Evolutionary conservation across 2,113 vertebrate species (phyloP).

Genomic region (Blennius ocellaris): DNA sequence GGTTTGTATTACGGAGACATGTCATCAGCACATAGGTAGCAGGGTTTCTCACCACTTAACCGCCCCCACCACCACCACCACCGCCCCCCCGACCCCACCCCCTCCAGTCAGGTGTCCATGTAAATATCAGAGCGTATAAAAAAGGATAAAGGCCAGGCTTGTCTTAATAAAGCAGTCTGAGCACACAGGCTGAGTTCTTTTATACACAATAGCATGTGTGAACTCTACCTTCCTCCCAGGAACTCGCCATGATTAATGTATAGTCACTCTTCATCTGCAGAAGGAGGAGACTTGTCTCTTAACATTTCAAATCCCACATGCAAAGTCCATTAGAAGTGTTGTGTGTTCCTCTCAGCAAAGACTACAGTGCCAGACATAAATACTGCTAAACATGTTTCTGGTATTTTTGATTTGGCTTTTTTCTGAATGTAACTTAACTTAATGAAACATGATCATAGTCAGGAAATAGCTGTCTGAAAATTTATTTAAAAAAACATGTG

Average conservation of each 20-base stretch:
- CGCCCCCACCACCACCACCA: too few species aligned
- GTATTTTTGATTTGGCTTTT: too few species aligned
- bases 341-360: background rate
- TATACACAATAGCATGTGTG: constrained; percentile 2
- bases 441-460: too few species aligned
- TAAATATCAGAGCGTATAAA: constrained; percentile 18
- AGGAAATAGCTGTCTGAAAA: too few species aligned
- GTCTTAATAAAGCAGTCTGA: constrained; percentile 5
- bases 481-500: too few species aligned
- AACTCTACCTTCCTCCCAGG: background rate
- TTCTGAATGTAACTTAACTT: too few species aligned
- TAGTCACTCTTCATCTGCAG: background rate
- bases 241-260: background rate
- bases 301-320: background rate
- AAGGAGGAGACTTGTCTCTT: background rate
- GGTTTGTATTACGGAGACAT: constrained; percentile 74
- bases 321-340: background rate
- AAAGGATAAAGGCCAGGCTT: constrained; percentile 4
- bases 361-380: too few species aligned
- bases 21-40: constrained; percentile 78
- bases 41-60: constrained; percentile 15
- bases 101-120: constrained; percentile 13
- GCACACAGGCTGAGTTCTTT: constrained; percentile 1
- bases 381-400: too few species aligned
- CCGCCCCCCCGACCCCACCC: too few species aligned